phyloP scores from a whole-genome alignment of 2,888 invertebrate genomes.

The Phyllotreta cruciferae region DNA sequence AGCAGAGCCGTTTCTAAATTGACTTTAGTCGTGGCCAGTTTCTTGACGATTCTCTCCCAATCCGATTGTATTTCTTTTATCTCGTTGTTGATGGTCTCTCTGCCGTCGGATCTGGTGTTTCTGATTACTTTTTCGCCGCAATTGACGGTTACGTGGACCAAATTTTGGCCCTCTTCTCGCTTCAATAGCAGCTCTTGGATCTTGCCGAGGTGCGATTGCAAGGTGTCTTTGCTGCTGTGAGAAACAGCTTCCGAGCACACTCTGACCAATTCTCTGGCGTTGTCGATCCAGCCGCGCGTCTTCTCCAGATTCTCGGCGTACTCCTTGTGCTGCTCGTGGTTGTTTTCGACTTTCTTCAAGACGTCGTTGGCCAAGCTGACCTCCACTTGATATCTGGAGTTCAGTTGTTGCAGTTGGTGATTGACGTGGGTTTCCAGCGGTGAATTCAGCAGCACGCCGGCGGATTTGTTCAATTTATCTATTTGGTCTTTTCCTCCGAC shows the following conservation, averaged over 20 bases:
- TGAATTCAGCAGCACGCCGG: conserved; percentile 77
- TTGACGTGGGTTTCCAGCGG: conserved; percentile 88
- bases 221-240: conserved; percentile 79
- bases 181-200: conserved; percentile 81
- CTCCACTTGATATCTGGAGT: conserved; percentile 88
- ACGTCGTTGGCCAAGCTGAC: conserved; percentile 90
- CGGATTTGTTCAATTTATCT: conserved; percentile 81
- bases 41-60: conserved; percentile 90
- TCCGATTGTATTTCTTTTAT: conserved; percentile 89
- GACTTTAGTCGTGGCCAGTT: conserved; percentile 90
- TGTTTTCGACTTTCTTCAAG: conserved; percentile 87
- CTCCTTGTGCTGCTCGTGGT: conserved; percentile 82
- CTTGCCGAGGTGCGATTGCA: conserved; percentile 81
- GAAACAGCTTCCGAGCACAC: conserved; percentile 81
- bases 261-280: conserved; percentile 82
- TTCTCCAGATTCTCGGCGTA: conserved; percentile 79
- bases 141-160: conserved; percentile 86
- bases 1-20: conserved; percentile 87
- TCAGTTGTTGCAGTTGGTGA: conserved; percentile 84
- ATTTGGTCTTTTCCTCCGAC: conserved; percentile 82
- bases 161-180: conserved; percentile 86
- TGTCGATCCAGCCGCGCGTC: conserved; percentile 85
- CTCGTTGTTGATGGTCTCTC: conserved; percentile 85
- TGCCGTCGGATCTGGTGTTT: conserved; percentile 87
- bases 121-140: conserved; percentile 89